phyloP scores from a whole-genome alignment of 2,888 invertebrate species.

The Microchrysa polita region DNA sequence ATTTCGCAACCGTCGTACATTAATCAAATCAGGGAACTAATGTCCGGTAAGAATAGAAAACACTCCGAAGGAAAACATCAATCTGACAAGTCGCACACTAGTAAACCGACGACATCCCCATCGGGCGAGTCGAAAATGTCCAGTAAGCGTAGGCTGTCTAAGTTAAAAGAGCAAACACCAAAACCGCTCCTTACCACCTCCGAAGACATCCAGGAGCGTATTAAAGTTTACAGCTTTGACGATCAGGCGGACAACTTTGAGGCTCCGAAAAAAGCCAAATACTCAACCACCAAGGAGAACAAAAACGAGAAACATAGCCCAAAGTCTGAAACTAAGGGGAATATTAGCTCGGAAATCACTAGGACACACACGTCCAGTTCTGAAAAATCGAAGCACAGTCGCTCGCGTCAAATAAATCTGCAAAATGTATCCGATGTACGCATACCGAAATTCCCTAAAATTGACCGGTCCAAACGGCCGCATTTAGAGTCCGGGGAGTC shows the following conservation, averaged over 20 bases:
- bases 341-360: neutral
- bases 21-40: neutral
- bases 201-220: constrained; percentile 29
- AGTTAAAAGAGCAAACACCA: constrained; percentile 19
- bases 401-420: constrained; percentile 24
- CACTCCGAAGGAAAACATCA: neutral
- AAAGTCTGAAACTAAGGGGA: neutral
- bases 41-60: neutral
- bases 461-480: constrained; percentile 3
- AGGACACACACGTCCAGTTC: neutral
- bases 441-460: constrained; percentile 25
- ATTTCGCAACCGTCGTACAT: too few species aligned
- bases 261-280: constrained; percentile 25
- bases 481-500: too few species aligned
- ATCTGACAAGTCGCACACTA: neutral
- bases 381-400: constrained; percentile 14
- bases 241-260: constrained; percentile 16
- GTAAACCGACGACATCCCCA: too few species aligned
- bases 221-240: constrained; percentile 34
- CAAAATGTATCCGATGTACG: constrained; percentile 33
- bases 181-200: neutral
- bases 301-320: neutral
- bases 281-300: constrained; percentile 25
- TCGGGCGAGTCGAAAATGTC: constrained; percentile 15
- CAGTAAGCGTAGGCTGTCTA: constrained; percentile 2